Percentiles rank a stretch among this genome's conserved stretches.
Evolutionary conservation across 2,888 invertebrate species (phyloP).

Genomic region (Acleris literana): DNA sequence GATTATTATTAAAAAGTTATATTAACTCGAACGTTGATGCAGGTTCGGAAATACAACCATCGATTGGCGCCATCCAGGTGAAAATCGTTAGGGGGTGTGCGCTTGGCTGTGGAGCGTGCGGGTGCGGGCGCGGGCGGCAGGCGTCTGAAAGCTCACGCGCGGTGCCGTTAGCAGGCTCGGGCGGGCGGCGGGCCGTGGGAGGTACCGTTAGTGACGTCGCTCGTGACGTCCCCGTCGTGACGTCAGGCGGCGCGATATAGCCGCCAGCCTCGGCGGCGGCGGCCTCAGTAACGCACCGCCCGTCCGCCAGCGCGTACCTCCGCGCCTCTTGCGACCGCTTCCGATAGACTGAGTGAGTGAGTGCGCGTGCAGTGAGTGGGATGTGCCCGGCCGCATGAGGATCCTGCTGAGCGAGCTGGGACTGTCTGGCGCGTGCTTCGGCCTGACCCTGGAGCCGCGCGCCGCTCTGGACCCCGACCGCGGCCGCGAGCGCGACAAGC

Average conservation of each 20-base stretch:
- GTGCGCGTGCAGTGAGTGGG: conserved; percentile 82
- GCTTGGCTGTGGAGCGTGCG: conserved; percentile 44
- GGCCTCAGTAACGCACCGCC: conserved; percentile 83
- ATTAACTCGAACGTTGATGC: background rate
- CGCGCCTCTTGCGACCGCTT: conserved; percentile 68
- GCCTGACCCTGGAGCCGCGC: conserved; percentile 81
- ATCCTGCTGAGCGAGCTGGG: conserved; percentile 83
- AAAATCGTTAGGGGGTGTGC: conserved; percentile 26
- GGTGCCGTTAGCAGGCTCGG: conserved; percentile 83
- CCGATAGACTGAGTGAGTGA: conserved; percentile 75
- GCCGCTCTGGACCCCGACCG: conserved; percentile 62
- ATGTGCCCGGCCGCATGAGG: conserved; percentile 83
- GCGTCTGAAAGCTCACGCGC: conserved; percentile 76
- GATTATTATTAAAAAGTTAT: background rate
- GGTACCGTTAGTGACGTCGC: conserved; percentile 83
- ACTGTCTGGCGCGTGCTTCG: conserved; percentile 82
- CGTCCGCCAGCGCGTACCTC: conserved; percentile 77
- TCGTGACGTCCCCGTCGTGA: conserved; percentile 76
- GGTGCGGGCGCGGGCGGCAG: conserved; percentile 49
- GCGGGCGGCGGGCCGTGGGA: conserved; percentile 82
- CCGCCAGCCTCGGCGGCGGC: conserved; percentile 80
- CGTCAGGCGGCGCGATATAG: conserved; percentile 82
- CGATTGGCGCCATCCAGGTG: conserved; percentile 10
- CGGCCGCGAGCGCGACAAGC: conserved; percentile 69
- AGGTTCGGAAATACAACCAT: conserved; percentile 18